Evolutionary conservation across 2,797 vertebrate species (phyloP), one percentile per base, ranked within the genome.

Genomic region (Pterois miles): DNA sequence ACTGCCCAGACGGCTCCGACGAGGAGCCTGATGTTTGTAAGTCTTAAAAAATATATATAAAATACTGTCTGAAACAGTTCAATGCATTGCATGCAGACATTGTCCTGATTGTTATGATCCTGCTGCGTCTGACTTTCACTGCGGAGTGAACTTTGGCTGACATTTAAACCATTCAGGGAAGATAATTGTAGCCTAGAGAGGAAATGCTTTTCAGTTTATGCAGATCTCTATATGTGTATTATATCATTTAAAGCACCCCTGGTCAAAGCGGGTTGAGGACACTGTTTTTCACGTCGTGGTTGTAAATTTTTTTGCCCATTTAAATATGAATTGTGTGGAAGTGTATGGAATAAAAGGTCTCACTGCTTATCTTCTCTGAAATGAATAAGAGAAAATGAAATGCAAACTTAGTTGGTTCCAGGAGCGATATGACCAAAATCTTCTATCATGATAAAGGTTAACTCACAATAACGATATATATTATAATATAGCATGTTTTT

Each of bases 1-100:
- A 99, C 93, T 99, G 98, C 87, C 98, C 98, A 0, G 98, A 99
- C 6, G 98, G 98, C 81, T 99, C 98, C 0, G 98, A 99, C 1
- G 98, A 99, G 91, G 96, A 96, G 48, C 96, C 97, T 0, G 97
- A 99, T 72, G 96, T 99, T 86, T 99, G 98, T 99, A 94, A 92
- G 98, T 98, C 60, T 64, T 29, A 63, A 22, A 43, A 43, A 34
- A 11, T 40, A 16, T 1, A 2, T 31, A 2, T 43, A 67, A 40
- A 57, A 54, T 12, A 27, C 25, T 18, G 27, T 52, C 48, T 31
- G 6, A 59, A 50, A 48, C 50, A 40, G 8, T 68, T 25, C 4
- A 2, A 2, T 66, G 18, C 58, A 59, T 62, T 66, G 11, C 46
- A 23, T 70, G 48, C 40, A 48, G 27, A 60, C 7, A n/a, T 3